These are phyloP conservation scores for Anisognathus igniventris DNA, from an alignment of 2,797 vertebrate genomes.

Conservation along the genomic window DNA sequence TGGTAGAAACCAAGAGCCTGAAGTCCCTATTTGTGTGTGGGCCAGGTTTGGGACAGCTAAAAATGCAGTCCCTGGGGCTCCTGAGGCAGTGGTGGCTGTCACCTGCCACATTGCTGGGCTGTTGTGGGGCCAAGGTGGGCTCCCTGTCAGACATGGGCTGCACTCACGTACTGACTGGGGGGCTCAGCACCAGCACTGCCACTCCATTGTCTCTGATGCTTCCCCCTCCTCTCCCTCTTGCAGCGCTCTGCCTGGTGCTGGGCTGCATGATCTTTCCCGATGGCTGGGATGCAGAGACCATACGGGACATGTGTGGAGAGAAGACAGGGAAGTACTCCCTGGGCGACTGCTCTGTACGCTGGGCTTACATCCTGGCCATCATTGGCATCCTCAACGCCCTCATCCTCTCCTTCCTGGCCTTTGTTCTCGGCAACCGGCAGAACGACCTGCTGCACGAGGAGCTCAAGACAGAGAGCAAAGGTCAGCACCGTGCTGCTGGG, in stretches of 20 bases:
- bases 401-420: slow-evolving; percentile 96
- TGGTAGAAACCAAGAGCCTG: background rate
- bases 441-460: slow-evolving; percentile 91
- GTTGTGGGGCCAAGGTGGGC: fast-evolving
- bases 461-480: slow-evolving; percentile 92
- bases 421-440: slow-evolving; percentile 94
- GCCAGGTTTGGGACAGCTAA: background rate
- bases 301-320: slow-evolving; percentile 93
- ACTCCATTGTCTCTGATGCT: background rate
- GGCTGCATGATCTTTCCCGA: slow-evolving; percentile 97
- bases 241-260: slow-evolving; percentile 93
- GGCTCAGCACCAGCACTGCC: fast-evolving
- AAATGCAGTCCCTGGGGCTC: fast-evolving
- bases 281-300: slow-evolving; percentile 93
- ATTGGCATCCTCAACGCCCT: slow-evolving; percentile 96
- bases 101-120: fast-evolving
- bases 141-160: background rate
- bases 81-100: background rate
- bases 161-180: fast-evolving
- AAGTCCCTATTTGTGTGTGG: fast-evolving
- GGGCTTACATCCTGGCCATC: slow-evolving; percentile 97
- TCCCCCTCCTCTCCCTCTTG: background rate
- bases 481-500: background rate
- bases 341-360: slow-evolving; percentile 93
- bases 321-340: slow-evolving; percentile 91